Conservation (phyloP, 1,140 invertebrate genomes). For the Cotesia chilonis region DNA sequence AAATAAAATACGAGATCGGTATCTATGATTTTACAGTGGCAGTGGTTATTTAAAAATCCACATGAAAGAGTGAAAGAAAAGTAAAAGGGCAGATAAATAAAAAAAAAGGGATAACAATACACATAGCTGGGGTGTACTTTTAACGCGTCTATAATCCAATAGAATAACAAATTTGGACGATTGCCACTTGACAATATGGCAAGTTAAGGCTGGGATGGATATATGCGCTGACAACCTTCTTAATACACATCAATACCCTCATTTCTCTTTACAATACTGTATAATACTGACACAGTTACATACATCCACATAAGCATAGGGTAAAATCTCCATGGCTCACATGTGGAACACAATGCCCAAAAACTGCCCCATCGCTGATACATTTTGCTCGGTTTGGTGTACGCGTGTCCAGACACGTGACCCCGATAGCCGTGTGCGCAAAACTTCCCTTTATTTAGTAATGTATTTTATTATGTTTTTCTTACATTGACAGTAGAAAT, state of each 20-base stretch:
- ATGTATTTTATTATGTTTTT: background rate
- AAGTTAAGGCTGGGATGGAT: conserved; percentile 40
- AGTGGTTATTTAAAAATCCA: background rate
- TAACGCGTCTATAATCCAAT: conserved; percentile 45
- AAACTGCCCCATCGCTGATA: conserved; percentile 21
- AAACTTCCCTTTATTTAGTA: conserved; percentile 4
- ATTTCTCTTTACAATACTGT: no score
- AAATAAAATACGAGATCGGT: conserved; percentile 18
- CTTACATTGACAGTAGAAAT: background rate
- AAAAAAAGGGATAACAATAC: background rate
- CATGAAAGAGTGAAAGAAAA: background rate
- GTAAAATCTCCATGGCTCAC: conserved; percentile 11
- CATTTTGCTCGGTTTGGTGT: conserved; percentile 8
- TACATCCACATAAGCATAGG: background rate
- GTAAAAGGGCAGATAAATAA: background rate
- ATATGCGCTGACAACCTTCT: background rate
- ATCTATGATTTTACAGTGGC: conserved; percentile 13
- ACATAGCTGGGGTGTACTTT: conserved; percentile 18
- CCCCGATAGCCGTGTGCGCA: conserved; percentile 1
- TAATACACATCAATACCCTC: background rate
- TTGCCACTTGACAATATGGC: conserved; percentile 51
- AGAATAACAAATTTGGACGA: conserved; percentile 49
- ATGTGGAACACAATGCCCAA: conserved; percentile 9
- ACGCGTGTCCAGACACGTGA: conserved; percentile 28
- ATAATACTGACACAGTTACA: background rate